A percentile compares a stretch with the other conserved stretches of the same genome.
These are phyloP conservation scores for Gymnoscopelus braueri DNA, from an alignment of 2,797 vertebrate species.

Conservation along the genomic window DNA sequence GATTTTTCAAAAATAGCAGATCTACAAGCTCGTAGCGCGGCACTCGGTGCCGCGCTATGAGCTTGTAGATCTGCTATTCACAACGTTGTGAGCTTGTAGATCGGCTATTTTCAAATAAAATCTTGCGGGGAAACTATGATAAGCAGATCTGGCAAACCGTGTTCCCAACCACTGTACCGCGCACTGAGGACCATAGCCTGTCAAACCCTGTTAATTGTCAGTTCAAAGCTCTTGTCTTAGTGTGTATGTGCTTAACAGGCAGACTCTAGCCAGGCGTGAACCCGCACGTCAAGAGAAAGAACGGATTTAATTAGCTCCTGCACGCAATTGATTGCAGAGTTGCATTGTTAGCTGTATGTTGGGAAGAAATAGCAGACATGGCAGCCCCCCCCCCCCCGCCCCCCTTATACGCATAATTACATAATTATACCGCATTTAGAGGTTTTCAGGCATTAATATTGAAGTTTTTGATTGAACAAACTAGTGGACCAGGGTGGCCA, in stretches of 20 bases:
- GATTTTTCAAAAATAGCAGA: no score
- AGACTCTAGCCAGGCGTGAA: conserved; percentile 34
- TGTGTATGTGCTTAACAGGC: conserved; percentile 35
- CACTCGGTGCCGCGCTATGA: no score
- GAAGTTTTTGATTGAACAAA: no score
- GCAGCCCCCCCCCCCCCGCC: conserved; percentile 5
- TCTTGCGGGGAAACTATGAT: no score
- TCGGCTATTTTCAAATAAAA: no score
- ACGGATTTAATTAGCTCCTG: conserved; percentile 37
- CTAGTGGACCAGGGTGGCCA: no score
- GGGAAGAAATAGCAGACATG: conserved; percentile 30
- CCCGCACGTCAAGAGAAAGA: conserved; percentile 44
- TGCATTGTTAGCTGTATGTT: conserved; percentile 20
- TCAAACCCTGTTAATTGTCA: conserved; percentile 38
- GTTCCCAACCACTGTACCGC: conserved; percentile 4
- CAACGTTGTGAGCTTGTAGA: no score
- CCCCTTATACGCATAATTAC: conserved; percentile 15
- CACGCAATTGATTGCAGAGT: conserved; percentile 32
- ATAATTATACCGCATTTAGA: background rate
- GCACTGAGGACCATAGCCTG: conserved; percentile 15
- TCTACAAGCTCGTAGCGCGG: no score
- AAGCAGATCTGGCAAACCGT: background rate
- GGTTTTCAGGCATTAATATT: background rate
- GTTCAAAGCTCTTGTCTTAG: conserved; percentile 19
- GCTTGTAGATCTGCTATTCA: no score